Conservation (phyloP, 2,888 invertebrate species). For the Troides oblongomaculatus region DNA sequence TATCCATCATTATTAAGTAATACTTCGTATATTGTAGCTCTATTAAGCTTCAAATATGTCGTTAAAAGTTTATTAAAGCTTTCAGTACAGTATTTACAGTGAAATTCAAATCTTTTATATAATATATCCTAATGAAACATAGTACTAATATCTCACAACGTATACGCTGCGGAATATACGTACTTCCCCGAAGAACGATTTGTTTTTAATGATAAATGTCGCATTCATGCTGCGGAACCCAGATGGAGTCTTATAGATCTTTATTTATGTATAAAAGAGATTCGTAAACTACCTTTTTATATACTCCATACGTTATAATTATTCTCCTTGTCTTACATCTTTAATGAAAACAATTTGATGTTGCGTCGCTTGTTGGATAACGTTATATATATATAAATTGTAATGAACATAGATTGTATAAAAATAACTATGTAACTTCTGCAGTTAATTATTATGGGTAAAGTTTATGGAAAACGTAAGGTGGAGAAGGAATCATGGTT, state of each 20-base stretch:
- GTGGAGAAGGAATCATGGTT: too few species aligned
- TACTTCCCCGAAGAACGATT: neutral
- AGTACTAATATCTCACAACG: neutral
- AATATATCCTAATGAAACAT: neutral
- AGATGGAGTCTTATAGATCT: neutral
- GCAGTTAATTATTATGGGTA: too few species aligned
- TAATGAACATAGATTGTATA: too few species aligned
- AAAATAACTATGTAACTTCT: too few species aligned
- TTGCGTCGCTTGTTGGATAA: too few species aligned
- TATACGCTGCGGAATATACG: neutral
- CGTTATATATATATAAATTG: too few species aligned
- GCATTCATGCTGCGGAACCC: neutral
- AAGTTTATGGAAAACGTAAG: too few species aligned
- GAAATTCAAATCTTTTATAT: neutral
- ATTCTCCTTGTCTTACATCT: too few species aligned
- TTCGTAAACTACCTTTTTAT: neutral
- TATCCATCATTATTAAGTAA: neutral
- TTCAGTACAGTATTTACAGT: neutral
- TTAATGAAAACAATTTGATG: too few species aligned
- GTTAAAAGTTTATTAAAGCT: neutral
- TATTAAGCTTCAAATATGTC: neutral
- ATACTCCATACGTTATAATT: neutral
- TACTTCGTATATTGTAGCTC: neutral
- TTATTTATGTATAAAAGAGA: neutral
- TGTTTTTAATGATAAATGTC: conserved; percentile 2